phyloP scores from a whole-genome alignment of 2,888 invertebrate species.

The Torymus texanus region DNA sequence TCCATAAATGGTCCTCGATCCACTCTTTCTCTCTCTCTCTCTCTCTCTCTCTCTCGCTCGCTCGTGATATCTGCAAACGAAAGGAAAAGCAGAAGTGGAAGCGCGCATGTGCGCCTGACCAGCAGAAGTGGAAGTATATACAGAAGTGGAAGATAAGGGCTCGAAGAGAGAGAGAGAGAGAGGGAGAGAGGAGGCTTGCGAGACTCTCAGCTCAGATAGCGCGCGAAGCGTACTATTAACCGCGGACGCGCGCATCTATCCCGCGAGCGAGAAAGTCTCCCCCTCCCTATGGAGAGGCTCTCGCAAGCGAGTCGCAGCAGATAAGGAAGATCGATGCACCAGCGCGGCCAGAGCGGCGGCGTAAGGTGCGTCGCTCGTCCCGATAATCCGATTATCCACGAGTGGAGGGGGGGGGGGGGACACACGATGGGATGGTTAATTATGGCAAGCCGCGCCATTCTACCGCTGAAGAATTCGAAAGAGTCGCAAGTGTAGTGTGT shows the following conservation, averaged over 20 bases:
- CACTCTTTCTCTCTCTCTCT: no score
- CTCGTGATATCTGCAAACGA: not conserved
- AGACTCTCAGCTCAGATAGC: not conserved
- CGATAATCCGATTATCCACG: conserved; percentile 50
- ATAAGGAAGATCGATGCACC: conserved; percentile 54
- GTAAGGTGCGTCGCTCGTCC: conserved; percentile 29
- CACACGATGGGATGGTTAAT: conserved; percentile 33
- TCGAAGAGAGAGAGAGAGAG: conserved; percentile 5
- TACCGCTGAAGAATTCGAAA: conserved; percentile 38
- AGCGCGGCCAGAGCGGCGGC: not conserved
- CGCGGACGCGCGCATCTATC: not conserved
- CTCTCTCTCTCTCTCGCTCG: no score
- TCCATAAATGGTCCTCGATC: not conserved
- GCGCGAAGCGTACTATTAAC: conserved; percentile 4
- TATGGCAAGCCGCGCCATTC: conserved; percentile 37
- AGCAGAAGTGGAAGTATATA: no score
- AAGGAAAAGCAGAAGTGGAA: conserved; percentile 12
- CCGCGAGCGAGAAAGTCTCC: conserved; percentile 1
- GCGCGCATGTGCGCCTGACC: no score
- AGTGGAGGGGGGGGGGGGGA: not conserved
- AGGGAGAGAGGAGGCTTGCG: conserved; percentile 8
- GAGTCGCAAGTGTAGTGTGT: not conserved
- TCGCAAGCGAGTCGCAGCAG: conserved; percentile 8
- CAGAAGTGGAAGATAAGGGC: not conserved
- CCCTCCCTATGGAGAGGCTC: not conserved